phyloP scores from a whole-genome alignment of 1,140 invertebrate genomes.

The Diprion similis region DNA sequence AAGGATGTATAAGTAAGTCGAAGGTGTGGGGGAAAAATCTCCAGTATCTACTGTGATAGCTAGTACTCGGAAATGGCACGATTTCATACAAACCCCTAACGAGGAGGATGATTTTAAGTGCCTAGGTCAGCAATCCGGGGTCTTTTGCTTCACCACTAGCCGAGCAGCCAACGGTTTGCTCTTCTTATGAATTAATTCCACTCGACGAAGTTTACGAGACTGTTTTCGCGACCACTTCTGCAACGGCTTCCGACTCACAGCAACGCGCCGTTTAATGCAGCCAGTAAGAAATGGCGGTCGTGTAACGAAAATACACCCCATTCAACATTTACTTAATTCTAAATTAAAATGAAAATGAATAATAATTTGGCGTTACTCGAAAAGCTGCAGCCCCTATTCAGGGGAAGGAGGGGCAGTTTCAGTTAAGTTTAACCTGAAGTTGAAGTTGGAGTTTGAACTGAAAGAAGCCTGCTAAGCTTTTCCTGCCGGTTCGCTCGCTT shows the following conservation, averaged over 20 bases:
- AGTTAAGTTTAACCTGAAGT: neutral
- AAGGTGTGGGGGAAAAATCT: neutral
- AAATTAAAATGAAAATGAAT: neutral
- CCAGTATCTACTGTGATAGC: neutral
- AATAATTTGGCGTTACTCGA: no score
- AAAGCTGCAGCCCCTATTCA: no score
- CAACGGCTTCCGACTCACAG: neutral
- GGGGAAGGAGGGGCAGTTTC: neutral
- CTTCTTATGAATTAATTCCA: neutral
- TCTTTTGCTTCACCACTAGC: neutral
- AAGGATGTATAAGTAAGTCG: no score
- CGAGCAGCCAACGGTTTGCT: neutral
- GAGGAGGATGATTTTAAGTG: neutral
- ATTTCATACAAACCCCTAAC: neutral
- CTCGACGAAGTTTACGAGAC: neutral
- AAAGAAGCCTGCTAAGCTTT: neutral
- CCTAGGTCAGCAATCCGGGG: neutral
- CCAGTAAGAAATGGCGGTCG: neutral
- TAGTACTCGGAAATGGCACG: no score
- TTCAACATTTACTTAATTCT: neutral
- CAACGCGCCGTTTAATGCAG: neutral
- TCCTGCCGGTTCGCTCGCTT: neutral
- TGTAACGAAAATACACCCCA: neutral
- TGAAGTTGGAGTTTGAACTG: neutral
- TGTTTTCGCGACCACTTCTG: neutral